These are phyloP conservation scores for Megamerina dolium DNA, from an alignment of 2,888 invertebrate species.

Conservation along the genomic window DNA sequence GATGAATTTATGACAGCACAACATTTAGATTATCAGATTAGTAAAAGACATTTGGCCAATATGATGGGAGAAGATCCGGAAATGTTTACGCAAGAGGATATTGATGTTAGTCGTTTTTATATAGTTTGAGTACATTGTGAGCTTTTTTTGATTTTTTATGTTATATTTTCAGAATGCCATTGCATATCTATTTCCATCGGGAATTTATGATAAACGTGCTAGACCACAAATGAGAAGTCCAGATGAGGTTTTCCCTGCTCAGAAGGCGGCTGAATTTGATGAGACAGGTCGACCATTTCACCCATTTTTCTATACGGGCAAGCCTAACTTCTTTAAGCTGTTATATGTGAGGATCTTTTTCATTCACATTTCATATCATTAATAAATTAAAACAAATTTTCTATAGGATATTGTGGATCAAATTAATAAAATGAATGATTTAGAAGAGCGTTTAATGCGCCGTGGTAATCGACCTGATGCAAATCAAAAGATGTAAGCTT, in stretches of 20 bases:
- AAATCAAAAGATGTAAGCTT: conserved; percentile 55
- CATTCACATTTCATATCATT: not conserved
- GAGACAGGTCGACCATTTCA: conserved; percentile 85
- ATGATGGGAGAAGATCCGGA: conserved; percentile 97
- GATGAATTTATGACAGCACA: conserved; percentile 79
- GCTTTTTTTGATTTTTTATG: not conserved
- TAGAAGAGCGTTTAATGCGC: conserved; percentile 65
- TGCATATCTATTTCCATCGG: conserved; percentile 92
- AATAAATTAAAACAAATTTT: not conserved
- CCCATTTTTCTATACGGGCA: conserved; percentile 85
- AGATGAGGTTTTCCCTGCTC: conserved; percentile 73
- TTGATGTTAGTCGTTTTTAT: conserved; percentile 60
- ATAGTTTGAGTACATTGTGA: not conserved
- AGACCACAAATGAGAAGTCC: conserved; percentile 88
- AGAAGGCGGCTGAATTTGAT: conserved; percentile 87
- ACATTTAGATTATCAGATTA: conserved; percentile 76
- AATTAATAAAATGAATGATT: conserved; percentile 60
- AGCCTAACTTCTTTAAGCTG: conserved; percentile 76
- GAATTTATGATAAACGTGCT: conserved; percentile 76
- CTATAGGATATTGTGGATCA: conserved; percentile 62
- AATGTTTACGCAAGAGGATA: conserved; percentile 77
- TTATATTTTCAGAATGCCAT: conserved; percentile 79
- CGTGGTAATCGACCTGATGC: conserved; percentile 59
- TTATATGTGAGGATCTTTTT: conserved; percentile 61
- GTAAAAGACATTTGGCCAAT: conserved; percentile 92